Base-by-base conservation (phyloP, 2,888 invertebrate genomes). In the Polia nebulosa region DNA sequence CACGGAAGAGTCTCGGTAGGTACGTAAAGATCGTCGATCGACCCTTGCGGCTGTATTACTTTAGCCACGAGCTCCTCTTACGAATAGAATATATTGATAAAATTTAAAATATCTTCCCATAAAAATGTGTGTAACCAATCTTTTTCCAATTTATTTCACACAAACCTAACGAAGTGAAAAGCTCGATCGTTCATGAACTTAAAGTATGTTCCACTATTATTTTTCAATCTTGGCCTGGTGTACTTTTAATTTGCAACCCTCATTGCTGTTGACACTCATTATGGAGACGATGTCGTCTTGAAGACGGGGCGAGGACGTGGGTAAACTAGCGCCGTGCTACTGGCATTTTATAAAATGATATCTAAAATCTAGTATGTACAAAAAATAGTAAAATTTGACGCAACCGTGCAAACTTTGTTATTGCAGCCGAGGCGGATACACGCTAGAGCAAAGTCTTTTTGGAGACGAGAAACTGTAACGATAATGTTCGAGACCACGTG, bases 161-260 rank as follows among this genome's bases (percentile, higher is more conserved):
- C 7, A 57, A 27, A 52, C 51, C 0, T 27, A 41, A 36, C 34
- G 29, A 25, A 36, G 11, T 56, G 44, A 49, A 47, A 27, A 20
- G n/a, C 27, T 22, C 55, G 25, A 44, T 45, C 41, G 17, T 32
- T 39, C 34, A 25, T 34, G 27, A 32, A 44, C 15, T 20, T 44
- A 27, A 11, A 41, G 17, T 32, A 8, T 49, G 53, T 57, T 55
- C 41, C 53, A 72, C 60, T 73, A 76, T 73, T 76, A 76, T 73
- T 76, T 76, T 73, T 76, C 77, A 73, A 76, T 76, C 73, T 57
- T 27, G 39, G 8, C 15, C 0, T 20, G n/a, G 77, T 73, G 71
- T 76, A 61, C 71, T 73, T 73, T 73, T 76, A 76, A 73, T 76
- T 76, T 73, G 27, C 44, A 36, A 61, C 27, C 32, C 22, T n/a